Conservation (phyloP, 2,113 vertebrate genomes). For the Eulemur rufifrons region DNA sequence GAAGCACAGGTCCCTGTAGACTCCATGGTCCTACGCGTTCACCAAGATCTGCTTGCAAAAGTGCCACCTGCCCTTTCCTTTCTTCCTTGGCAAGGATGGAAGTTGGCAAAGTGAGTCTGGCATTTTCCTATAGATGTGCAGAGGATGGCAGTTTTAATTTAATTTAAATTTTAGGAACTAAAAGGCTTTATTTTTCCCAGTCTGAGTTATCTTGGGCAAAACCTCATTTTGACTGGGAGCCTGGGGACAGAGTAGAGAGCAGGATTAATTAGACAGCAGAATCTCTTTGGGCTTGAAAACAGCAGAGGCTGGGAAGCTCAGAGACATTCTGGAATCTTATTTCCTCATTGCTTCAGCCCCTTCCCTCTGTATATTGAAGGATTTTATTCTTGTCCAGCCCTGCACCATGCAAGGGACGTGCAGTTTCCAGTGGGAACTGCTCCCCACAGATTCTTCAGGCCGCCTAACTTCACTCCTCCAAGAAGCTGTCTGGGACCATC, state of each 20-base stretch:
- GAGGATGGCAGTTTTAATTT: neutral
- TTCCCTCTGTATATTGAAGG: neutral
- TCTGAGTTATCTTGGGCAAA: neutral
- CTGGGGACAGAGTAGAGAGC: too few relatives aligned
- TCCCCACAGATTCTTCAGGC: neutral
- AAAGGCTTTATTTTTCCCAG: neutral
- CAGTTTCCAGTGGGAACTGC: neutral
- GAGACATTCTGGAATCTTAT: neutral
- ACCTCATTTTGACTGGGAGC: neutral
- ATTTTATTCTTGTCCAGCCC: fast-evolving
- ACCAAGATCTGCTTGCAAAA: neutral
- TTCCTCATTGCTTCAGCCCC: fast-evolving
- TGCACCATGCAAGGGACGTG: fast-evolving
- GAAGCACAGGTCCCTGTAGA: too few relatives aligned
- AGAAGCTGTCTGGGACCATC: neutral
- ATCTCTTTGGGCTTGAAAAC: neutral
- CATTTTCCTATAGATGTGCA: neutral
- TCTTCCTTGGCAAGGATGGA: neutral
- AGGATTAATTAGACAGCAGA: neutral
- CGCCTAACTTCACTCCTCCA: neutral
- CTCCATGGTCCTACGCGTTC: fast-evolving
- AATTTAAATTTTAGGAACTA: neutral
- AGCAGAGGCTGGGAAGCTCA: neutral
- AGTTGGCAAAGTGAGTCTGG: neutral
- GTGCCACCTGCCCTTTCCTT: neutral